phyloP scores from a whole-genome alignment of 1,140 invertebrate genomes.

The Drosophila chauvacae region DNA sequence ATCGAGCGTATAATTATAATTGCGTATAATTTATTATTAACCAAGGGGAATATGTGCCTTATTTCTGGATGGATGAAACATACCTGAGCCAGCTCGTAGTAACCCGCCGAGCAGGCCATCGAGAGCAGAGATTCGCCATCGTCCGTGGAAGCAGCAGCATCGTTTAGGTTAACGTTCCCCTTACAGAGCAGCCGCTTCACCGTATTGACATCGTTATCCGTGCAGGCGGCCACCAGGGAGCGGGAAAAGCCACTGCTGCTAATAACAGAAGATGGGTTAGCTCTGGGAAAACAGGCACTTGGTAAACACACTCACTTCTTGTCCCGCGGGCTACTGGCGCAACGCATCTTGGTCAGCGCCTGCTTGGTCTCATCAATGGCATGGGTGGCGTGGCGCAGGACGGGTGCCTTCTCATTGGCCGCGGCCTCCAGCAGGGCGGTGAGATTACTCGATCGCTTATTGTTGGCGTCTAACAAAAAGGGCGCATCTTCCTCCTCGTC shows the following conservation, averaged over 20 bases:
- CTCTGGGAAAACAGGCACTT: not conserved
- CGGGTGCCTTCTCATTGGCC: slow-evolving; percentile 89
- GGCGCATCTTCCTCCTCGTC: slow-evolving; percentile 80
- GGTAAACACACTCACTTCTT: slow-evolving; percentile 70
- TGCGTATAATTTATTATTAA: not conserved
- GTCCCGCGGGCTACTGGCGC: slow-evolving; percentile 88
- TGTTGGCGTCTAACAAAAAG: slow-evolving; percentile 70
- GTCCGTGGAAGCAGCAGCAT: slow-evolving; percentile 94
- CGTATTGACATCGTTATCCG: slow-evolving; percentile 95
- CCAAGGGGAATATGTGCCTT: not conserved
- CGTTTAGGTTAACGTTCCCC: slow-evolving; percentile 93
- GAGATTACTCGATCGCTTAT: slow-evolving; percentile 75
- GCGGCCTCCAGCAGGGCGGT: slow-evolving; percentile 77
- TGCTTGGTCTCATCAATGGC: slow-evolving; percentile 97
- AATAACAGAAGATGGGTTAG: not conserved
- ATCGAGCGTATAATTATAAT: too few species aligned
- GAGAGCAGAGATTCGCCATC: slow-evolving; percentile 96
- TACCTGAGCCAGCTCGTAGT: slow-evolving; percentile 96
- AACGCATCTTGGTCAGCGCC: slow-evolving; percentile 96
- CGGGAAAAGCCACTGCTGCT: slow-evolving; percentile 80
- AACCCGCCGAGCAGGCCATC: slow-evolving; percentile 96
- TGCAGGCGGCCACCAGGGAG: slow-evolving; percentile 88
- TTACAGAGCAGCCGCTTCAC: slow-evolving; percentile 95
- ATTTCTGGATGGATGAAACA: slow-evolving; percentile 18
- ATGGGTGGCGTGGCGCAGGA: slow-evolving; percentile 84